A percentile compares a stretch with the other conserved stretches of the same genome.
Conservation (phyloP, 2,113 vertebrate species). For the Ctenomys sociabilis region DNA sequence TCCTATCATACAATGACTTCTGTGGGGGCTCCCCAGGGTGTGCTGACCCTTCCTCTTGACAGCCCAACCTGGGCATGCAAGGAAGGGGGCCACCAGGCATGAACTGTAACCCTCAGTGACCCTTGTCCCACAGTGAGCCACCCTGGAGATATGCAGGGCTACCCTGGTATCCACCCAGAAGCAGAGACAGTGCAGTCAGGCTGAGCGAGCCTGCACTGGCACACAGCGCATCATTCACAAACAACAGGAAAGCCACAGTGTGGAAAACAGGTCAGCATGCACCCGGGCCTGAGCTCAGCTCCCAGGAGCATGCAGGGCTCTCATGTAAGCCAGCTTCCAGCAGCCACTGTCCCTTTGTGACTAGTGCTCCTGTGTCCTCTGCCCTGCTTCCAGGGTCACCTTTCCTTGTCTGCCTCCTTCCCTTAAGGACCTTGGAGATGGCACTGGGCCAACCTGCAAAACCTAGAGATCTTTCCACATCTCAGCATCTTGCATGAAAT, state of each 20-base stretch:
- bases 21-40: fast-evolving
- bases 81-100: too few relatives aligned
- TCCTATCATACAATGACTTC: neutral
- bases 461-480: too few relatives aligned
- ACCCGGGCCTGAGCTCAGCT: neutral
- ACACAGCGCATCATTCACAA: neutral
- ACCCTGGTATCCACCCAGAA: neutral
- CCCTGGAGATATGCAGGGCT: too few relatives aligned
- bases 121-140: fast-evolving
- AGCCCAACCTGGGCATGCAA: fast-evolving
- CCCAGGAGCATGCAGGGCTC: neutral
- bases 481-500: neutral
- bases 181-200: neutral
- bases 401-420: neutral
- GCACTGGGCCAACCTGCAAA: neutral
- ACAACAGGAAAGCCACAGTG: fast-evolving
- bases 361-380: neutral
- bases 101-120: neutral
- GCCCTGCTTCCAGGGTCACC: too few relatives aligned
- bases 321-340: neutral
- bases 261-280: too few relatives aligned
- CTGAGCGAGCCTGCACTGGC: fast-evolving
- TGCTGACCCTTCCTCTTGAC: neutral
- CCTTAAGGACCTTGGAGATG: neutral
- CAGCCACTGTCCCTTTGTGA: neutral